Evolutionary conservation across 53 echinoderm and acorn worm genomes (phyloP), one percentile per base, ranked within the genome.

Genomic region (Zoroaster sp.): DNA sequence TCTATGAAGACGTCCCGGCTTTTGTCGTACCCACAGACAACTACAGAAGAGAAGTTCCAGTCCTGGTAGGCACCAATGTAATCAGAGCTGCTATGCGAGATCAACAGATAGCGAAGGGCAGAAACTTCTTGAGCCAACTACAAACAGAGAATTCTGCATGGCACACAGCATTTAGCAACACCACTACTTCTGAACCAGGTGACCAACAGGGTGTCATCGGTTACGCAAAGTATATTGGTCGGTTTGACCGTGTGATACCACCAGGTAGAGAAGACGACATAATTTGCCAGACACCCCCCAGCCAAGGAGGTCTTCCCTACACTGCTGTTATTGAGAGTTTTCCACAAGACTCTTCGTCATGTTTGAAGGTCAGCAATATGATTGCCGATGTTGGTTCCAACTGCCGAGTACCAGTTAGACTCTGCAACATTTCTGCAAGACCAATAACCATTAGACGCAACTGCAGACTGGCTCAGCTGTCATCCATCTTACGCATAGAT

Each of bases 1-100:
- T 38, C 42, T 51, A 25, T 23, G 55, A 59, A 35, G 47, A 75
- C 25, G 47, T 70, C 20, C 54, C 74, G 2, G 38, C 40, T 5
- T 55, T 87, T 14, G 74, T 87, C 0, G 87, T 74, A 4, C 55
- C 53, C 2, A 23, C 40, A 33, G n/a, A n/a, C 54, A 73, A 23
- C 20, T 73, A 87, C 74, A 51, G 74, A 15, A 21, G 17, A 8
- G 15, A 34, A 3, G 87, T 87, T 18, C 87, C 87, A 54, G 74
- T 87, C 14, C 39, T 74, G 5, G 32, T 87, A 17, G 87, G 87
- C 4, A 87, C 87, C 5, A 87, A 87, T 17, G 53, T 91, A 15
- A 85, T 91, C 68, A 43, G 77, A 17, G 66, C 77, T 6, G 41
- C 46, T 10, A 21, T 43, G 49, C 0, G 75, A 75, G 47, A 44